Base-by-base conservation (phyloP, 2,888 invertebrate species). In the Agrochola litura region DNA sequence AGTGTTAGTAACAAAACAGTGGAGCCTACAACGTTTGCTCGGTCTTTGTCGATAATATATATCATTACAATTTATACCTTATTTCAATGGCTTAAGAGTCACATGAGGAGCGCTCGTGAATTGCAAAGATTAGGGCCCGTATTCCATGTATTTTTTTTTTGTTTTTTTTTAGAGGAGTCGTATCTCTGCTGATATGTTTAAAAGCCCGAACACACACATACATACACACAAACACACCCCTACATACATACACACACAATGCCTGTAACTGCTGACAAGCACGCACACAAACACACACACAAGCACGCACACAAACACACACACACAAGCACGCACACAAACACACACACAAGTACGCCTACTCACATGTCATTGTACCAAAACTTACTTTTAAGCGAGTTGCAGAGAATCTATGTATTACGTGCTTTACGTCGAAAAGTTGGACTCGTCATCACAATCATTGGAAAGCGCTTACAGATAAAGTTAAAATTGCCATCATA, bases 1-100 rank as follows among this genome's bases (percentile, higher is more conserved):
- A 73, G 82, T 86, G 84, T 86, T 86, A 86, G 86, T 86, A 74
- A 70, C 10, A 73, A 54, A 43, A 58, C 68, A 73, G 19, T 41
- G 43, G 43, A 5, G 68, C n/a, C 65, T 66, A 76, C 46, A 70
- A 73, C 3, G 22, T 14, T 84, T 84, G 68, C 76, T 76, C 76
- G 63, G n/a, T 22, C 2, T 14, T 68, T 60, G 46, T 22, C 9
- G 46, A 66, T 76, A 54, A n/a, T n/a, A 37, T 22, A n/a, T n/a
- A 9, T 56, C 22, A 68, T 56, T 68, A 6, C 16, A 56, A 41
- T 41, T 60, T 58, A 68, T 6, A 68, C 10, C 16, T 16, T 56
- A 67, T 10, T 6, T 4, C n/a, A 41, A 41, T n/a, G 16, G 16
- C 10, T 4, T 16, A 60, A n/a, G 56, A 56, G 19, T 52, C 30